Evolutionary conservation across 1,140 invertebrate genomes (phyloP), one percentile per base, ranked within the genome.

Genomic region (Saccostrea cuccullata): DNA sequence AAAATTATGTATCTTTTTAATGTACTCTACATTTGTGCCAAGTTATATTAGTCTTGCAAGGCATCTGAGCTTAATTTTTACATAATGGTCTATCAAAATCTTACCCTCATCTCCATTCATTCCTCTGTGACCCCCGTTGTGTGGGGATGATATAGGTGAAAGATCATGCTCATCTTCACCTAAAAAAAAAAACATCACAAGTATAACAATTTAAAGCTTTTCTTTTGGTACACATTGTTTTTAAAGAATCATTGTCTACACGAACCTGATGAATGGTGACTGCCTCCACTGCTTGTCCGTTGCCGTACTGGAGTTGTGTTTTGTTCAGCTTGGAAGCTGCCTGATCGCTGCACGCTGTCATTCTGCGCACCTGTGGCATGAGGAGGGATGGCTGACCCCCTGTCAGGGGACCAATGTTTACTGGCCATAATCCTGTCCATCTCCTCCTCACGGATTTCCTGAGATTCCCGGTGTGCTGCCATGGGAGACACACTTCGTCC

Each of bases 381-480:
- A 36, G 23, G 23, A 11, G 70, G 70, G 23, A 77, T 77, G 23
- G 70, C 23, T 30, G 70, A 77, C 30, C 70, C 70, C 15, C 26
- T 77, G 70, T 77, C 70, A 3, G 70, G 70, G 26, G 70, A 77
- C 47, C 47, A 47, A 8, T 11, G 70, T 36, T 77, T 77, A 30
- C 70, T 36, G 23, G 23, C 26, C 70, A 77, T 77, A 26, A 85
- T 60, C 55, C 60, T 20, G 55, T 55, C 86, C 26, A 89, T 23
- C 58, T 88, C 89, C 47, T 90, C 86, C 15, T 90, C 86, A 36
- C 47, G 86, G 23, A 90, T 84, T 86, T 90, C 89, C 87, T 83
- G 84, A 82, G 89, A 90, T 88, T 90, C 89, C 86, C 89, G 77
- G 58, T 90, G 89, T 13, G 89, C 73, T 77, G 89, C 73, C 58